Evolutionary conservation across 2,113 vertebrate species (phyloP).

Genomic region (Ellobius talpinus): DNA sequence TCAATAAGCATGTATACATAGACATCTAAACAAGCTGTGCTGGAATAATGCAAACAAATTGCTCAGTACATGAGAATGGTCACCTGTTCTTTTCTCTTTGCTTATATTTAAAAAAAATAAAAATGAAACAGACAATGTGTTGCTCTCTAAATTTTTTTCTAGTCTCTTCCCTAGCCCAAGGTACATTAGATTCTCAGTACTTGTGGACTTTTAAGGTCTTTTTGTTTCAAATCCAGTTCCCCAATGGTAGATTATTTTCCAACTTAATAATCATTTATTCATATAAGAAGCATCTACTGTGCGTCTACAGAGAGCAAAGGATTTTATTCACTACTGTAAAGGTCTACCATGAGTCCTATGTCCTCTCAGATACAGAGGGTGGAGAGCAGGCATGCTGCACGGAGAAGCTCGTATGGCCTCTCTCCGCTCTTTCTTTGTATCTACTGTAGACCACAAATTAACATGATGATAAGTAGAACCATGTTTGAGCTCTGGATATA

Average conservation of each 20-base stretch:
- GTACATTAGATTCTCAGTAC: background rate
- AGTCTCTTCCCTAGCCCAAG: background rate
- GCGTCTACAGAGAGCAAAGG: background rate
- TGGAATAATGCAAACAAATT: background rate
- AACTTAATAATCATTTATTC: background rate
- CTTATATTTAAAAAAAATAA: background rate
- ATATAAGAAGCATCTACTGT: background rate
- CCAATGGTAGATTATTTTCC: background rate
- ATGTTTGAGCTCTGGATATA: background rate
- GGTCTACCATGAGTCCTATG: background rate
- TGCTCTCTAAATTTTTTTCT: background rate
- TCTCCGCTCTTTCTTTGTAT: background rate
- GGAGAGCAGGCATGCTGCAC: background rate
- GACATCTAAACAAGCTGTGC: background rate
- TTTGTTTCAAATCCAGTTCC: background rate
- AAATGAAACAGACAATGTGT: background rate
- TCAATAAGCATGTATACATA: background rate
- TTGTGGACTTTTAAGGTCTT: background rate
- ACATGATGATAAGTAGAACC: background rate
- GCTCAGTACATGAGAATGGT: background rate
- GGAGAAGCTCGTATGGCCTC: background rate
- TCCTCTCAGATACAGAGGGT: accelerated
- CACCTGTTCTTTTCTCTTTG: background rate
- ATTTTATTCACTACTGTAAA: background rate
- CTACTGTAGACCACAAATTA: background rate